Evolutionary conservation across 2,113 vertebrate genomes (phyloP).

Genomic region (Calidris pugnax): DNA sequence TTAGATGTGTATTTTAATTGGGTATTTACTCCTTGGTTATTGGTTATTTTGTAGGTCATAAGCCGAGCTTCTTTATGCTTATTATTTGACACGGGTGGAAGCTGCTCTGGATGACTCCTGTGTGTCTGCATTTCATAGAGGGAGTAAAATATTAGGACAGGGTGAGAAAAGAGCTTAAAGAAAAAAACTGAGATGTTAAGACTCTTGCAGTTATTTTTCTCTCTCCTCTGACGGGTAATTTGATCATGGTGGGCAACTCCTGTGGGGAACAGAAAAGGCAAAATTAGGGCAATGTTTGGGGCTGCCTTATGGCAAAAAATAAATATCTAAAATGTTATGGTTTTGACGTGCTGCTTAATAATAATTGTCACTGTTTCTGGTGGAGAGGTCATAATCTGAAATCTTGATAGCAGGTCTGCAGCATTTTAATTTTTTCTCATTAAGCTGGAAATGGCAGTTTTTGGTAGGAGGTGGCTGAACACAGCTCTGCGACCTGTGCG

Average conservation of each 20-base stretch:
- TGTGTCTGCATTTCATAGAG: fast-evolving
- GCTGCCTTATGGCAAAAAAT: neutral
- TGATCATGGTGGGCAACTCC: neutral
- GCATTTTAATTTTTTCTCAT: neutral
- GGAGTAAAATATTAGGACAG: neutral
- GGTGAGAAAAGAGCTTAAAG: neutral
- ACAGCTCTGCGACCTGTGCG: neutral
- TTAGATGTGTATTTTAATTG: neutral
- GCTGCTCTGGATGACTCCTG: neutral
- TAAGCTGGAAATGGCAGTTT: neutral
- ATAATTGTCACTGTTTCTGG: neutral
- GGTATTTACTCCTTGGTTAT: neutral
- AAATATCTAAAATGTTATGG: neutral
- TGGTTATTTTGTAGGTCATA: neutral
- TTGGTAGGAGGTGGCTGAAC: neutral
- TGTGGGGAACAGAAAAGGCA: neutral
- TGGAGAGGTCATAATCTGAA: neutral
- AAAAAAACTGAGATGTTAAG: neutral
- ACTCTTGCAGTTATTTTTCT: neutral
- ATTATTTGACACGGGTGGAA: neutral
- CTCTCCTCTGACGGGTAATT: neutral
- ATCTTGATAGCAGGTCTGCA: neutral
- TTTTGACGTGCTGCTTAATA: neutral
- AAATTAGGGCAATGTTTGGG: neutral
- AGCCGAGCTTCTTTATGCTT: fast-evolving